These are phyloP conservation scores for Cetoscarus ocellatus DNA, from an alignment of 2,797 vertebrate species.

Conservation along the genomic window DNA sequence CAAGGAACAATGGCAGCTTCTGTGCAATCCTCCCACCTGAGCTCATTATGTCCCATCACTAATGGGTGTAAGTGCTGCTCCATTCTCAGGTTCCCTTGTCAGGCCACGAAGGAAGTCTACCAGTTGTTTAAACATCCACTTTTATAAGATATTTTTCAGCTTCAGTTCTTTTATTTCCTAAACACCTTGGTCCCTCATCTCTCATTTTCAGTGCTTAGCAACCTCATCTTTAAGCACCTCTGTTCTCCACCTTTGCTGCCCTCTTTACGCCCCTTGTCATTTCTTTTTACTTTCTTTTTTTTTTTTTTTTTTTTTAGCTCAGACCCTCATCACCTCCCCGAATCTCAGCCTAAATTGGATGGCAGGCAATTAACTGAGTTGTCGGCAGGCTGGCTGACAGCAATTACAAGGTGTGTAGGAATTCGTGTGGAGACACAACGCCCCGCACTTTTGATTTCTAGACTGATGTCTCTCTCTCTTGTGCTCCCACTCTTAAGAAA, in stretches of 20 bases:
- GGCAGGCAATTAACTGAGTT: conserved; percentile 80
- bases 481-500: background rate
- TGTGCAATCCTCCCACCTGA: conserved; percentile 59
- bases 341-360: conserved; percentile 66
- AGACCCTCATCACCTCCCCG: conserved; percentile 28
- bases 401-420: conserved; percentile 80
- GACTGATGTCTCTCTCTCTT: conserved; percentile 51
- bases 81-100: conserved; percentile 30
- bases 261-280: conserved; percentile 21
- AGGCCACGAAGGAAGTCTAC: conserved; percentile 20
- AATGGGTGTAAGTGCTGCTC: conserved; percentile 66
- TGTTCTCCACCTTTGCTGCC: conserved; percentile 40
- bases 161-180: background rate
- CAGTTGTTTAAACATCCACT: conserved; percentile 18
- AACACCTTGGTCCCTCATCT: conserved; percentile 12
- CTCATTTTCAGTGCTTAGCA: conserved; percentile 40
- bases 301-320: background rate
- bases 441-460: conserved; percentile 62
- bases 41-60: conserved; percentile 59
- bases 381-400: conserved; percentile 74
- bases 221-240: conserved; percentile 25
- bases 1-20: conserved; percentile 53
- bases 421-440: conserved; percentile 68
- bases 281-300: background rate
- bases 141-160: conserved; percentile 39